phyloP scores from a whole-genome alignment of 2,888 invertebrate genomes.

The Autographa pulchrina region DNA sequence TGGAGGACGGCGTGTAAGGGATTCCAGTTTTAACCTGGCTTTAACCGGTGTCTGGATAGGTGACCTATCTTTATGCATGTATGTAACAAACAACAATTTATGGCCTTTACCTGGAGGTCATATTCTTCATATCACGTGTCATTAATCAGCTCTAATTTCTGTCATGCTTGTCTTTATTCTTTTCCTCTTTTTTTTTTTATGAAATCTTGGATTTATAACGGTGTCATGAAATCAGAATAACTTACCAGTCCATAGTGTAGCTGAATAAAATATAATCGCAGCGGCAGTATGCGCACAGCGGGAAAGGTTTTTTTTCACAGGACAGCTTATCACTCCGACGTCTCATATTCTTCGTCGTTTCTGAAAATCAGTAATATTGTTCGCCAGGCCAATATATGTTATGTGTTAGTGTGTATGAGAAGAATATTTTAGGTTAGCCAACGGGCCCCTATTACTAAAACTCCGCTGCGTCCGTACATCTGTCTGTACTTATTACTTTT shows the following conservation, averaged over 20 bases:
- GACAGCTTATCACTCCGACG: slow-evolving; percentile 9
- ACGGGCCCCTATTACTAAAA: too few relatives aligned
- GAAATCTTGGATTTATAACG: not conserved
- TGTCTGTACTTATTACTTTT: too few relatives aligned
- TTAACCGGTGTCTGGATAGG: slow-evolving; percentile 35
- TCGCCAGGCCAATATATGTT: slow-evolving; percentile 57
- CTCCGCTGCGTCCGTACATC: too few relatives aligned
- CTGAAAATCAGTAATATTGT: slow-evolving; percentile 23
- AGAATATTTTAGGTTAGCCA: not conserved
- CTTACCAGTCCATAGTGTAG: slow-evolving; percentile 64
- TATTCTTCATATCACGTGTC: too few relatives aligned
- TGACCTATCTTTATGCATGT: too few relatives aligned
- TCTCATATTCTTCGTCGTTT: slow-evolving; percentile 27
- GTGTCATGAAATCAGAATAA: slow-evolving; percentile 23
- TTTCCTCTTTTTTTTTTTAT: too few relatives aligned
- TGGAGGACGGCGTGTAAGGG: slow-evolving; percentile 56
- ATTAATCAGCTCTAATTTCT: too few relatives aligned
- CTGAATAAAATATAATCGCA: slow-evolving; percentile 66
- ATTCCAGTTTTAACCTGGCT: slow-evolving; percentile 57
- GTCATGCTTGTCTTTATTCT: not conserved
- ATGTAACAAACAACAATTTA: not conserved
- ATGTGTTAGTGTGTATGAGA: slow-evolving; percentile 37
- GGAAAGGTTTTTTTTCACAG: slow-evolving; percentile 20
- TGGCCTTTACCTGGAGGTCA: not conserved
- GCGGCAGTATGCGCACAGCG: slow-evolving; percentile 69